Percentiles rank a stretch among this genome's conserved stretches.
Evolutionary conservation across 2,797 vertebrate species (phyloP).

Genomic region (Enteromius viviparus): DNA sequence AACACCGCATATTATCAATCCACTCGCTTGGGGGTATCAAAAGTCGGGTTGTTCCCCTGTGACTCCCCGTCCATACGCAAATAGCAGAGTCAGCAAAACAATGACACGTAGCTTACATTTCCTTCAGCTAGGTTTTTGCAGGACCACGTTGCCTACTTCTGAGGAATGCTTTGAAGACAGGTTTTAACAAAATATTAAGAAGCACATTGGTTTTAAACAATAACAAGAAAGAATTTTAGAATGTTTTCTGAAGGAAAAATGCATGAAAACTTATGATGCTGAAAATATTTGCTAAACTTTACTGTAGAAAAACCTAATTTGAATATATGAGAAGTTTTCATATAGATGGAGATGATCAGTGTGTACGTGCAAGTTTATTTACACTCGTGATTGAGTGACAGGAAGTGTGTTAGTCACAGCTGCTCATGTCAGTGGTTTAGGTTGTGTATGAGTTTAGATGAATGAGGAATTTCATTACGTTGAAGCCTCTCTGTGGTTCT

Average conservation of each 20-base stretch:
- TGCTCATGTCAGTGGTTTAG: constrained; percentile 55
- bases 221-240: too few species aligned
- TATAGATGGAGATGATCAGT: background rate
- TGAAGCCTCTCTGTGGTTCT: constrained; percentile 67
- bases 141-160: background rate
- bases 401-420: constrained; percentile 61
- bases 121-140: background rate
- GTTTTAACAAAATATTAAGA: background rate
- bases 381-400: constrained; percentile 44
- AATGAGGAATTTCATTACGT: constrained; percentile 73
- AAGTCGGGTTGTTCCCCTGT: constrained; percentile 9
- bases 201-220: too few species aligned
- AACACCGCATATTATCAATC: constrained; percentile 22
- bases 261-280: background rate
- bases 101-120: background rate
- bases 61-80: background rate
- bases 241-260: too few species aligned
- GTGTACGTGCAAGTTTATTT: constrained; percentile 7
- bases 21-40: constrained; percentile 42
- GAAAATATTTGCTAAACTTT: background rate
- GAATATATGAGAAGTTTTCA: background rate
- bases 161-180: background rate
- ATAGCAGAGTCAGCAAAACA: constrained; percentile 3
- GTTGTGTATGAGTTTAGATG: constrained; percentile 47
- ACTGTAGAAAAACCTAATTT: background rate